Base-by-base conservation (phyloP, 2,113 vertebrate species). In the Pogonocichla stellata region DNA sequence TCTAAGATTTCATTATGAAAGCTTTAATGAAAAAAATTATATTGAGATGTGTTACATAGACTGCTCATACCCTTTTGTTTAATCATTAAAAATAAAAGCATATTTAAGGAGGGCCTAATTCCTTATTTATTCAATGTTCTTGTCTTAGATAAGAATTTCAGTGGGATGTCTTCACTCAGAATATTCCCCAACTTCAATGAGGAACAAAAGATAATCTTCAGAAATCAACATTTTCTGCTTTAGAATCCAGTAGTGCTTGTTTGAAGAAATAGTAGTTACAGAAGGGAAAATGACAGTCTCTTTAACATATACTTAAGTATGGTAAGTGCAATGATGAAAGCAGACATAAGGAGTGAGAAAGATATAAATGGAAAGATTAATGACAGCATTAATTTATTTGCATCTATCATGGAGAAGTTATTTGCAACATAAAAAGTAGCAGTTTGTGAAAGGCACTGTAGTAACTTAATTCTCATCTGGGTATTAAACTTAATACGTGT, bases 321-420 rank as follows among this genome's bases (percentile, higher is more conserved):
- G 89, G 93, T 96, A 95, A 96, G 95, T 96, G 92, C 92, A 95
- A 96, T 24, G 90, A 95, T 94, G 93, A 96, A 96, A 96, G 94
- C 88, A 93, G 95, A 96, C 95, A 96, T 97, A 96, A 95, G 95
- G 93, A 97, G 88, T 84, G 92, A 95, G 94, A 96, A 94, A 94
- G 95, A 97, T 96, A 96, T 93, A 97, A 97, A 97, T 95, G 93
- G 94, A 96, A 97, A 95, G 95, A 96, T 96, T 97, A 97, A 96
- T 96, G 90, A 96, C 95, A 96, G 90, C 90, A 96, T 96, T 97
- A 97, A 97, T 96, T 96, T 94, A 95, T 96, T 95, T 97, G 94
- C 94, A 96, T 96, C 88, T 95, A 95, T 96, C 93, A 90, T 0
- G 4, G 75, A 94, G 70, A 92, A 91, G 90, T 90, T 96, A 96